Percentiles rank a stretch among this genome's conserved stretches.
Conservation (phyloP, 2,888 invertebrate genomes). For the Dexiosoma caninum region DNA sequence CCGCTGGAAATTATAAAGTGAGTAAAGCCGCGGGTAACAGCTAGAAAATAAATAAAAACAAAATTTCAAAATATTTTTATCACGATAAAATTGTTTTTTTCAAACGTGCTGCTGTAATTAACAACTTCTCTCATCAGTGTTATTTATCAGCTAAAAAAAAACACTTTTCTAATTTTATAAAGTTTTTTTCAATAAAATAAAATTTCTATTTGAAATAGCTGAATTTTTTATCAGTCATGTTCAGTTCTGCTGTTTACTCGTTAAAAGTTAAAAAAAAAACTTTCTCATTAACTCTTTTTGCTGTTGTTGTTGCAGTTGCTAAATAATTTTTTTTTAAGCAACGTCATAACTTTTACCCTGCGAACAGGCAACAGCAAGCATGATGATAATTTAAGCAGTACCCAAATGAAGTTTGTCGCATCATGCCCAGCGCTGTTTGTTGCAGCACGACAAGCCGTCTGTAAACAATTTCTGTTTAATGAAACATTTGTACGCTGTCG, state of each 20-base stretch:
- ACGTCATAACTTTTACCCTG: constrained; percentile 41
- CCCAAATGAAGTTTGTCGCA: background rate
- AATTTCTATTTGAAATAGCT: too few species aligned
- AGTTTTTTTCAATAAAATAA: too few species aligned
- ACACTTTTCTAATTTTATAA: too few species aligned
- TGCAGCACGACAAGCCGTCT: background rate
- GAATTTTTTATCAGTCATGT: background rate
- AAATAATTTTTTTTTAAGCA: constrained; percentile 22
- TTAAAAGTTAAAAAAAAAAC: constrained; percentile 10
- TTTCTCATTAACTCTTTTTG: constrained; percentile 36
- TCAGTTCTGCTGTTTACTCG: background rate
- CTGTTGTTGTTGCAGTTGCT: background rate
- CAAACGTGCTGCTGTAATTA: constrained; percentile 34
- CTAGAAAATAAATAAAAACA: too few species aligned
- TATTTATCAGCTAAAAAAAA: constrained; percentile 6
- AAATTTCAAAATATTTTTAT: too few species aligned
- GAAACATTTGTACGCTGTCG: background rate
- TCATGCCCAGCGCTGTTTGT: background rate
- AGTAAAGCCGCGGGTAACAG: too few species aligned
- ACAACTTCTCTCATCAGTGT: constrained; percentile 16
- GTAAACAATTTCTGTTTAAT: constrained; percentile 29
- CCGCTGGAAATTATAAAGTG: too few species aligned
- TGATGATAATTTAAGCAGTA: constrained; percentile 10
- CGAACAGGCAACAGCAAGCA: constrained; percentile 31
- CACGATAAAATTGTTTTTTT: too few species aligned